These are phyloP conservation scores for Sebastes schlegelii DNA, from an alignment of 2,113 vertebrate genomes.

Conservation along the genomic window DNA sequence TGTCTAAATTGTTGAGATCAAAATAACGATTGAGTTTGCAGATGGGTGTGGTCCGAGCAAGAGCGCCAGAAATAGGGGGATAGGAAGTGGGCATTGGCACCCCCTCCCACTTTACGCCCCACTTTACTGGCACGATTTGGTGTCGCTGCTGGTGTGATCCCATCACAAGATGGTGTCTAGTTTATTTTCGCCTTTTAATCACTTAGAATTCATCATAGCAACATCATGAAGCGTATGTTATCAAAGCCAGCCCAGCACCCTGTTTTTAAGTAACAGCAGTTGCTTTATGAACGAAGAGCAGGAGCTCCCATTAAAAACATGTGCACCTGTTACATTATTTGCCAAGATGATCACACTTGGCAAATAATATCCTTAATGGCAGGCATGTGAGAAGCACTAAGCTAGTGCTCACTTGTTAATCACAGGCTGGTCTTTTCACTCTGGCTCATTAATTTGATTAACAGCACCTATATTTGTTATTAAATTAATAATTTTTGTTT, in stretches of 20 bases:
- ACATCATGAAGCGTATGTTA: slow-evolving; percentile 17
- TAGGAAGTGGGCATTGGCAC: too few relatives aligned
- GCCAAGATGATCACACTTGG: slow-evolving; percentile 40
- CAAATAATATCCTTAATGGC: slow-evolving; percentile 15
- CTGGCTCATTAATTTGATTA: slow-evolving; percentile 73
- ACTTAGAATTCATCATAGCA: background rate
- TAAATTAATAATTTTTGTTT: slow-evolving; percentile 70
- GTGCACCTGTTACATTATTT: slow-evolving; percentile 46
- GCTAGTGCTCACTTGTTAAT: slow-evolving; percentile 51
- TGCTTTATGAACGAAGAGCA: slow-evolving; percentile 31
- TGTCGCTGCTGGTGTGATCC: too few relatives aligned
- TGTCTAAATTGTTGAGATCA: too few relatives aligned
- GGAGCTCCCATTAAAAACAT: slow-evolving; percentile 1
- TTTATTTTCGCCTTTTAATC: slow-evolving; percentile 7
- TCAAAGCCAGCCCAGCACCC: background rate
- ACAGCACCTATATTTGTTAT: slow-evolving; percentile 64
- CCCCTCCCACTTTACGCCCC: too few relatives aligned
- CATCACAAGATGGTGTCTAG: too few relatives aligned
- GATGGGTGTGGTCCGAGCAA: too few relatives aligned
- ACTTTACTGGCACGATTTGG: too few relatives aligned
- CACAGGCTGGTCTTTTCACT: slow-evolving; percentile 51
- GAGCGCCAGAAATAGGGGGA: too few relatives aligned
- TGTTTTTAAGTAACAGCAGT: slow-evolving; percentile 9
- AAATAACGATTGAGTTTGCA: too few relatives aligned
- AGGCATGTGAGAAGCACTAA: slow-evolving; percentile 38